phyloP scores from a whole-genome alignment of 2,888 invertebrate genomes.

The Microdon myrmicae region DNA sequence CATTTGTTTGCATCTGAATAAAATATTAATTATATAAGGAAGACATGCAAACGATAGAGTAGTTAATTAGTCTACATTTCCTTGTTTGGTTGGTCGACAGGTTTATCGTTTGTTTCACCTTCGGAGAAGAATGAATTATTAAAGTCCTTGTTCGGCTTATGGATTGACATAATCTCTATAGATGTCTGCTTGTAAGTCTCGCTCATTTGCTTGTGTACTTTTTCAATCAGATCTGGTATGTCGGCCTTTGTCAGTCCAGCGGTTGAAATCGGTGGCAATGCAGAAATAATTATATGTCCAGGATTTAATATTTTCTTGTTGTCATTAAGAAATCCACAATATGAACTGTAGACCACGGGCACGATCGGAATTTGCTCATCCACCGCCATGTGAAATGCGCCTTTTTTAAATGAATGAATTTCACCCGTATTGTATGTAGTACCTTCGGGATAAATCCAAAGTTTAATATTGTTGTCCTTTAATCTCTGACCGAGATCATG shows the following conservation, averaged over 20 bases:
- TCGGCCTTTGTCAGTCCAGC: conserved; percentile 77
- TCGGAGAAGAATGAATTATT: no score
- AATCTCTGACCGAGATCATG: conserved; percentile 77
- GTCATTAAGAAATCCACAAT: conserved; percentile 79
- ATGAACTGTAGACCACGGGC: conserved; percentile 91
- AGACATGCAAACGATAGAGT: no score
- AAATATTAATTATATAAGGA: no score
- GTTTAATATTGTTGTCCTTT: conserved; percentile 79
- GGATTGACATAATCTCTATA: conserved; percentile 69
- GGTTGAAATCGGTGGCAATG: conserved; percentile 81
- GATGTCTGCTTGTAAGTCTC: conserved; percentile 76
- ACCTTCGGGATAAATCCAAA: conserved; percentile 96
- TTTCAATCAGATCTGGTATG: conserved; percentile 76
- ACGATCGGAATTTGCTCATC: conserved; percentile 88
- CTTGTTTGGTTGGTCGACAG: no score
- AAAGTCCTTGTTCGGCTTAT: conserved; percentile 54
- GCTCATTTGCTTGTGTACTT: conserved; percentile 76
- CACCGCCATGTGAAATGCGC: conserved; percentile 94
- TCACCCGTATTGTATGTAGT: conserved; percentile 85
- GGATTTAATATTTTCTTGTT: conserved; percentile 78
- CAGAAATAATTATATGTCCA: conserved; percentile 79
- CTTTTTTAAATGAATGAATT: conserved; percentile 95
- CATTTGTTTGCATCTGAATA: no score
- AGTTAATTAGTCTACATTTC: no score
- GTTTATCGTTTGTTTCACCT: no score